These are phyloP conservation scores for Scomber colias DNA, from an alignment of 2,113 vertebrate genomes.

Conservation along the genomic window DNA sequence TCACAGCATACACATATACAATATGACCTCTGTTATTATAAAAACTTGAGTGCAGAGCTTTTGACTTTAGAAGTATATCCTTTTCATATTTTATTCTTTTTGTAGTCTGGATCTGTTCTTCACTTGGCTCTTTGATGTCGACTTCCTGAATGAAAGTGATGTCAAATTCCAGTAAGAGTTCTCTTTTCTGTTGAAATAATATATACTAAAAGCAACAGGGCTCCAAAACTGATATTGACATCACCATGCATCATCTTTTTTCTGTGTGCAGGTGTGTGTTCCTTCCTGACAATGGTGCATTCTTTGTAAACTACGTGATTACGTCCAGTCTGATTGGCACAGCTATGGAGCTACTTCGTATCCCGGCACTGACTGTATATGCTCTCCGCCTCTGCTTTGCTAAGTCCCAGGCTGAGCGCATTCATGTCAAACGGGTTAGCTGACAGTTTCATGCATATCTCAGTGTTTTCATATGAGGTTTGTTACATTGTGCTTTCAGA, in stretches of 20 bases:
- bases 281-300: constrained; percentile 96
- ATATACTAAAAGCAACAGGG: constrained; percentile 21
- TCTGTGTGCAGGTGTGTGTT: constrained; percentile 91
- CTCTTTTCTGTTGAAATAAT: neutral
- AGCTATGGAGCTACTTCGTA: constrained; percentile 92
- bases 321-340: constrained; percentile 94
- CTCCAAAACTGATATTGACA: neutral
- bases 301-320: constrained; percentile 97
- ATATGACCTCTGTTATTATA: neutral
- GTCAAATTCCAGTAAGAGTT: constrained; percentile 94
- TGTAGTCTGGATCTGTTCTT: constrained; percentile 94
- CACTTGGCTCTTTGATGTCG: constrained; percentile 94
- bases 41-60: neutral
- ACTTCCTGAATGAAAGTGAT: constrained; percentile 90
- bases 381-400: constrained; percentile 92
- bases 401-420: constrained; percentile 92
- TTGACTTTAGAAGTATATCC: neutral
- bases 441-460: neutral
- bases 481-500: neutral
- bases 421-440: constrained; percentile 92
- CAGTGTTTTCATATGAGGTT: neutral
- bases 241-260: neutral
- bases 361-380: constrained; percentile 91
- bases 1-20: neutral
- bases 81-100: constrained; percentile 13